phyloP scores from a whole-genome alignment of 1,140 invertebrate species.

The Drosophila jambulina region DNA sequence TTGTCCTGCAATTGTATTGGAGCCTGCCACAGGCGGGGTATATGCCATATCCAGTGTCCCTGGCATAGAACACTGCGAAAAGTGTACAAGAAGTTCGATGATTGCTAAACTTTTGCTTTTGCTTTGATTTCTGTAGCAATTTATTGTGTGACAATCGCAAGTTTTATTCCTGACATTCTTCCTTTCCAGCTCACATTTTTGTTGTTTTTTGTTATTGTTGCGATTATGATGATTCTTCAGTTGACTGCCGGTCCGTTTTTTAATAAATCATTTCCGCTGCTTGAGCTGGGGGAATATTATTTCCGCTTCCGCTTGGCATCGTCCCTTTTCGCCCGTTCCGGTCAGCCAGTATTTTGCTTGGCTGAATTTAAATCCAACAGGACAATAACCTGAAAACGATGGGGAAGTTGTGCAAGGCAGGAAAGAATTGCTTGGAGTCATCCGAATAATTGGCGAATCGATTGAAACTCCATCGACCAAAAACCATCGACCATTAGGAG shows the following conservation, averaged over 20 bases:
- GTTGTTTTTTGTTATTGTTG: conserved; percentile 18
- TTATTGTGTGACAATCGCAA: conserved; percentile 75
- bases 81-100: conserved; percentile 32
- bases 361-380: conserved; percentile 24
- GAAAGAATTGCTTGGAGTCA: conserved; percentile 22
- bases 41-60: not conserved
- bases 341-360: conserved; percentile 49
- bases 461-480: conserved; percentile 29
- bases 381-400: conserved; percentile 15
- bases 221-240: conserved; percentile 42
- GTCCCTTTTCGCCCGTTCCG: conserved; percentile 6
- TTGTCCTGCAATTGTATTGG: conserved; percentile 51
- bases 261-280: conserved; percentile 82
- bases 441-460: conserved; percentile 56
- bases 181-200: conserved; percentile 18
- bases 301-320: conserved; percentile 51
- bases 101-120: conserved; percentile 6
- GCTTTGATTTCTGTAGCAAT: conserved; percentile 66
- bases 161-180: conserved; percentile 68
- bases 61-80: not conserved
- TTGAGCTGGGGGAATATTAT: conserved; percentile 70
- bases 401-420: not conserved
- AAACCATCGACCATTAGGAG: conserved; percentile 61
- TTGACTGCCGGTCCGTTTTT: conserved; percentile 56
- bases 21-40: conserved; percentile 15